A percentile compares a stretch with the other conserved stretches of the same genome.
Conservation (phyloP, 2,113 vertebrate species). For the Rousettus leschenaultii region DNA sequence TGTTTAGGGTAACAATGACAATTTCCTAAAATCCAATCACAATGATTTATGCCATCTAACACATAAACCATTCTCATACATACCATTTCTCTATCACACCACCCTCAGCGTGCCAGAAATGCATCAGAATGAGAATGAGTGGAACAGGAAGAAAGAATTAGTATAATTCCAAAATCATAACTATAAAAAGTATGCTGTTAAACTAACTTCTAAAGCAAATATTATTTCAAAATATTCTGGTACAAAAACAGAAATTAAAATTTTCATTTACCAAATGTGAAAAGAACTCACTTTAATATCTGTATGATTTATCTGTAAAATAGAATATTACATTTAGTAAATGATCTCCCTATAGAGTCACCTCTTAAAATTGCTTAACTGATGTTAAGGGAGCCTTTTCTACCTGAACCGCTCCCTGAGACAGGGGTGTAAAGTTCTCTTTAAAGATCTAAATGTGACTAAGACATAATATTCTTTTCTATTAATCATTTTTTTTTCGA, state of each 20-base stretch:
- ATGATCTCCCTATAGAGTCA: neutral
- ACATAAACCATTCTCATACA: neutral
- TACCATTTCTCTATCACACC: too few relatives aligned
- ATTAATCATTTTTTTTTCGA: neutral
- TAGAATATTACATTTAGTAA: neutral
- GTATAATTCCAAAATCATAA: neutral
- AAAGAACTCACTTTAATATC: neutral
- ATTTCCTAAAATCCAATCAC: neutral
- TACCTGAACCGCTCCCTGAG: neutral
- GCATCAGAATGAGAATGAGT: neutral
- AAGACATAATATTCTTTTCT: neutral
- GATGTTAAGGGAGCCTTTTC: neutral
- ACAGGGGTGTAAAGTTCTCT: neutral
- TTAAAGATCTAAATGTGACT: neutral
- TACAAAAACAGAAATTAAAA: neutral
- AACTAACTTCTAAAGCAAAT: neutral
- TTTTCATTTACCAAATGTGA: neutral
- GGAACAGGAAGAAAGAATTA: neutral
- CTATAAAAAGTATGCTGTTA: neutral
- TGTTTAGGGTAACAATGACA: neutral
- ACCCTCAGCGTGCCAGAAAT: neutral
- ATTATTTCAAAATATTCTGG: neutral
- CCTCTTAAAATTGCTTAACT: neutral
- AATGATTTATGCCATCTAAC: neutral
- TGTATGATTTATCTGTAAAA: neutral